Evolutionary conservation across 2,113 vertebrate species (phyloP).

Genomic region (Neoarius graeffei): DNA sequence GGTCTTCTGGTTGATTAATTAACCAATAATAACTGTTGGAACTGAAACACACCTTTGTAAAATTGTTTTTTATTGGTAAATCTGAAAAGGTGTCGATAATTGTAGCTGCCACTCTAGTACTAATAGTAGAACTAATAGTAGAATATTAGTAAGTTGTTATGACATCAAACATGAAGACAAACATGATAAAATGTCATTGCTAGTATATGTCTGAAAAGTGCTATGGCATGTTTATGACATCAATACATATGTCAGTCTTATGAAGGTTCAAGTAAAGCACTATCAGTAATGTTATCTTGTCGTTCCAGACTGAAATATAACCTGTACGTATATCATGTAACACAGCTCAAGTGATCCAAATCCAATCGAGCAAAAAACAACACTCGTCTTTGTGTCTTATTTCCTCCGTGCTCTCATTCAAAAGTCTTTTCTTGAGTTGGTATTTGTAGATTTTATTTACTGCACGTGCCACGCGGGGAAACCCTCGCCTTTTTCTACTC

Average conservation of each 20-base stretch:
- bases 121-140: too few species aligned
- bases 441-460: not conserved
- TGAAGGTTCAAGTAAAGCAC: not conserved
- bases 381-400: not conserved
- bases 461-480: not conserved
- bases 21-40: too few species aligned
- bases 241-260: not conserved
- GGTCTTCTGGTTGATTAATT: too few species aligned
- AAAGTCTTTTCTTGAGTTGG: not conserved
- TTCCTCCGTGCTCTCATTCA: not conserved
- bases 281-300: not conserved
- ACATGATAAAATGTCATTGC: not conserved
- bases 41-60: too few species aligned
- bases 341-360: not conserved
- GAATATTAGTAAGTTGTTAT: not conserved
- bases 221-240: not conserved
- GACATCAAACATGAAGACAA: not conserved
- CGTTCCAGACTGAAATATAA: not conserved
- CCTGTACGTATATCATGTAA: too few species aligned
- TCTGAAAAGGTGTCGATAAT: too few species aligned
- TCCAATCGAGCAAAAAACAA: not conserved
- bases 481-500: slow-evolving; percentile 9
- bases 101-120: too few species aligned
- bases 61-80: too few species aligned
- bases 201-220: not conserved